Base-by-base conservation (phyloP, 1,140 invertebrate species). In the Notospermus geniculatus region DNA sequence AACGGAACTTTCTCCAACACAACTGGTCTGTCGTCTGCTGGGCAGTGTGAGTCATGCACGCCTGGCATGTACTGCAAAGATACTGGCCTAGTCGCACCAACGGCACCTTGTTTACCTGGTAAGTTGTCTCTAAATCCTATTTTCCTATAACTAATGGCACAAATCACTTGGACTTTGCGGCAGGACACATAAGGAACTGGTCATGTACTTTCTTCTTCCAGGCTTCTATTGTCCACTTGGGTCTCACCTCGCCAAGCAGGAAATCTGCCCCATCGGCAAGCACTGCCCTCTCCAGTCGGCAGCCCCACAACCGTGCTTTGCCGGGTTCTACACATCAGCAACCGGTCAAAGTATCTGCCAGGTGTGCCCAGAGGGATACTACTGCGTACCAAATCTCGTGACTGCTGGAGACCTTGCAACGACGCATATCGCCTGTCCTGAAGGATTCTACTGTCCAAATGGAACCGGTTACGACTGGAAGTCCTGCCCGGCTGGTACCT, bases 1-100 rank as follows among this genome's bases (percentile, higher is more conserved):
- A 74, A 73, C 54, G 76, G 77, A 25, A 79, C 73, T 23, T 79
- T 68, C 66, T 79, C 77, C 30, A 73, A 79, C 60, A 60, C 67
- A 22, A 68, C 68, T 1, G 75, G 69, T 7, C 61, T 77, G 25
- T 58, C 57, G 7, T 43, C 50, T 1, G 54, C 46, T 17, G 52
- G 60, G 19, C 64, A 75, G 28, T 79, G 77, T 59, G 58, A 59
- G 15, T 59, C 29, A 7, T 79, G 77, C 65, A 70, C 75, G 2
- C 60, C 68, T 11, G 76, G 77, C 2, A 72, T 71, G 52, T 79
- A 71, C 63, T 79, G 77, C 64, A 72, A 73, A 43, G 69, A 66
- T 30, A 59, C 66, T 29, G 74, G 70, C 50, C 61, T 78, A 15
- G 70, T 69, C 2, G 65, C 62, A 25, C 69, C 75, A 0, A 69